Percentiles rank a stretch among this genome's conserved stretches.
Conservation (phyloP, 2,113 vertebrate species). For the Calyptommatus sinebrachiatus region DNA sequence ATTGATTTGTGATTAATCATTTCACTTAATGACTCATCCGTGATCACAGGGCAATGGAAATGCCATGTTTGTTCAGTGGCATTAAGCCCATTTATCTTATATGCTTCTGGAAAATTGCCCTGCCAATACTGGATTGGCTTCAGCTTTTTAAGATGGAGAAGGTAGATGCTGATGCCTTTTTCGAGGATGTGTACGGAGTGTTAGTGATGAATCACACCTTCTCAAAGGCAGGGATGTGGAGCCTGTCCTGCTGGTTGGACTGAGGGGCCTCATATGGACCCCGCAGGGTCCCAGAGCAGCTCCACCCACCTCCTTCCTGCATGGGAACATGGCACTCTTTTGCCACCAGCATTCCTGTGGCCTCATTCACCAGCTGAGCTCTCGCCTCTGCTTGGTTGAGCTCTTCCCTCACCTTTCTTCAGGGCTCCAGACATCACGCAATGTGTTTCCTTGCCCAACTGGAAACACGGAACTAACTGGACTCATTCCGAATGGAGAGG, state of each 20-base stretch:
- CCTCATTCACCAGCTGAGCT: too few relatives aligned
- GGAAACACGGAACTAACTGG: too few relatives aligned
- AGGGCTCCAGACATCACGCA: too few relatives aligned
- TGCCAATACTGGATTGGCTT: constrained; percentile 61
- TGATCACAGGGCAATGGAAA: constrained; percentile 72
- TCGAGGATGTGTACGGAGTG: neutral
- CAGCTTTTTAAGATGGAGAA: constrained; percentile 44
- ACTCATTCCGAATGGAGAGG: too few relatives aligned
- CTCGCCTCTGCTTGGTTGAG: too few relatives aligned
- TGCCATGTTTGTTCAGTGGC: constrained; percentile 71
- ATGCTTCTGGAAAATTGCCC: constrained; percentile 67
- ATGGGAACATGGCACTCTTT: too few relatives aligned
- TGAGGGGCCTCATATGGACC: neutral
- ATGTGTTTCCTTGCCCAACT: too few relatives aligned
- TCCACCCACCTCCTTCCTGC: too few relatives aligned
- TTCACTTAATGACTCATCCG: constrained; percentile 75
- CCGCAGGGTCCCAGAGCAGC: too few relatives aligned
- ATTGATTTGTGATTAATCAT: constrained; percentile 79
- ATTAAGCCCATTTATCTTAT: constrained; percentile 73
- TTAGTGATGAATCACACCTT: too few relatives aligned
- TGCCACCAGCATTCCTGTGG: too few relatives aligned
- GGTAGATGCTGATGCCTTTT: constrained; percentile 31
- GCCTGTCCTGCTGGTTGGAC: neutral
- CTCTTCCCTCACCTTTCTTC: too few relatives aligned
- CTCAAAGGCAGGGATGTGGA: neutral